These are phyloP conservation scores for Nasalis larvatus DNA, from an alignment of 2,113 vertebrate genomes.

Conservation along the genomic window DNA sequence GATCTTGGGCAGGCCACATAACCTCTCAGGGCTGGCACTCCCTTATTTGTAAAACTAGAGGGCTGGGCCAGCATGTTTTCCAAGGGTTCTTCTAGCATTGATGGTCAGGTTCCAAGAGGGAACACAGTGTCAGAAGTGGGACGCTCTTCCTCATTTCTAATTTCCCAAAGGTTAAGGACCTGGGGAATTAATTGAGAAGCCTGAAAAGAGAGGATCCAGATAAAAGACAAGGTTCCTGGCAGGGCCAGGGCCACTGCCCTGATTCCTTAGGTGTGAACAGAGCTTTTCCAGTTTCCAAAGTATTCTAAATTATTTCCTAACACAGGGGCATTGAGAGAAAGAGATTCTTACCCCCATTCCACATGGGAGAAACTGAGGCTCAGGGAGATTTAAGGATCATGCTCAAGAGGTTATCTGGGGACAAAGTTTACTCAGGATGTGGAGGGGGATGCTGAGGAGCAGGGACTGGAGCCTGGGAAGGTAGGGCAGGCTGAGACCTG, in stretches of 20 bases:
- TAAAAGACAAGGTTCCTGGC: conserved; percentile 5
- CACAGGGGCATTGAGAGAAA: neutral
- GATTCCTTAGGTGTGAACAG: neutral
- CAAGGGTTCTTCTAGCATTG: neutral
- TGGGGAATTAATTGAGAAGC: neutral
- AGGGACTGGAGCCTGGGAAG: neutral
- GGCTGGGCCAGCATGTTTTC: neutral
- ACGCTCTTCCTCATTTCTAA: neutral
- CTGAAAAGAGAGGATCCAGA: neutral
- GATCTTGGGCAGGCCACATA: neutral
- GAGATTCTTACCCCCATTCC: neutral
- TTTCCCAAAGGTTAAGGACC: neutral
- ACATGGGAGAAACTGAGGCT: neutral
- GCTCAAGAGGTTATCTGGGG: neutral
- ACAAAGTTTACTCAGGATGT: neutral
- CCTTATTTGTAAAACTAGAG: neutral
- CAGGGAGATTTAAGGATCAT: neutral
- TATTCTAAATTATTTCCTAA: neutral
- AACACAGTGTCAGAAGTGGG: neutral
- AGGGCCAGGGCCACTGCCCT: neutral
- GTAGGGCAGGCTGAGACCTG: neutral
- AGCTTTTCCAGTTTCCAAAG: neutral
- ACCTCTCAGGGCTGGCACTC: neutral
- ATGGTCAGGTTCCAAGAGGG: neutral
- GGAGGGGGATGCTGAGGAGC: neutral